These are phyloP conservation scores for Drosophila meridiana DNA, from an alignment of 2,888 invertebrate species.

Conservation along the genomic window DNA sequence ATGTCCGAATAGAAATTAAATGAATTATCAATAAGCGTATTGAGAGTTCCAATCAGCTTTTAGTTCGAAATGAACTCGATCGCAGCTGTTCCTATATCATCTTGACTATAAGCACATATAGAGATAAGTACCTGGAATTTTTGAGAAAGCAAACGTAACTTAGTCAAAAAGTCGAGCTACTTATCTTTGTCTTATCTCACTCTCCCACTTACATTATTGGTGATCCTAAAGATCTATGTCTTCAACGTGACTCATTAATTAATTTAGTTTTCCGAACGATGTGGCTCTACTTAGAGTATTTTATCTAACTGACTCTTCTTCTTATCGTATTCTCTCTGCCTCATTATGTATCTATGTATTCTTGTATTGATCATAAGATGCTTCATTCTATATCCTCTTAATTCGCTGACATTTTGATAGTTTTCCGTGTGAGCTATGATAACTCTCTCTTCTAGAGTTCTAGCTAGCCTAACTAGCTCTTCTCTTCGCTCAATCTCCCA, in stretches of 20 bases:
- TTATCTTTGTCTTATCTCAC: too few species aligned
- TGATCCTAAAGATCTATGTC: too few species aligned
- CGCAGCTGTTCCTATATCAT: slow-evolving; percentile 4
- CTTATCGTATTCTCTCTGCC: too few species aligned
- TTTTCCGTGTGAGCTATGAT: not conserved
- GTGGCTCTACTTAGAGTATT: too few species aligned
- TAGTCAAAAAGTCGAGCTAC: too few species aligned
- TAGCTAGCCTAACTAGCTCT: not conserved
- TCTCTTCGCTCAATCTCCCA: not conserved
- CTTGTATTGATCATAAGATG: too few species aligned
- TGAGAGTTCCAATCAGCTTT: slow-evolving; percentile 5
- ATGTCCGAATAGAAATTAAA: slow-evolving; percentile 4
- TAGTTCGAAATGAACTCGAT: not conserved
- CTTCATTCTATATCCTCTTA: too few species aligned
- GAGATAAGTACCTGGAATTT: not conserved
- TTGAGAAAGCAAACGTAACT: not conserved
- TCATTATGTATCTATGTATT: too few species aligned
- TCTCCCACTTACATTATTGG: too few species aligned
- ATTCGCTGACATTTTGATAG: not conserved
- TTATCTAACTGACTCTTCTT: too few species aligned
- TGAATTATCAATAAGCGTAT: slow-evolving; percentile 4
- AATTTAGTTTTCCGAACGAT: too few species aligned
- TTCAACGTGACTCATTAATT: too few species aligned
- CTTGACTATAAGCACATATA: not conserved
- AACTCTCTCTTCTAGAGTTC: not conserved